Conservation (phyloP, 2,888 invertebrate genomes). For the Eupithecia dodoneata region DNA sequence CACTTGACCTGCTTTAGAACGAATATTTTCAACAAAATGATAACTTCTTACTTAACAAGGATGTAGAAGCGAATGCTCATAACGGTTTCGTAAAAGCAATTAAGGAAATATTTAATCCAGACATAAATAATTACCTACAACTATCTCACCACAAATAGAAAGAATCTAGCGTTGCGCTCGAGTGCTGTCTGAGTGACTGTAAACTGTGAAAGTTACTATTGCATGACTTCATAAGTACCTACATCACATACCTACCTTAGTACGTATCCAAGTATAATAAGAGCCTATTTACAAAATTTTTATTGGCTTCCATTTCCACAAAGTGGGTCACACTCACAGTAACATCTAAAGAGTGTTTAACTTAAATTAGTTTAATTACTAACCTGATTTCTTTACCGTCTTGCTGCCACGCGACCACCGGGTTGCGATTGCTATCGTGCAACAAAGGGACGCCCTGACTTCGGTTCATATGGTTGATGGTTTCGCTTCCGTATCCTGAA, state of each 20-base stretch:
- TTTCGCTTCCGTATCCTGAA: conserved; percentile 93
- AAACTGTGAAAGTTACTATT: conserved; percentile 45
- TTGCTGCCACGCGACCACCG: conserved; percentile 79
- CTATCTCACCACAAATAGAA: conserved; percentile 39
- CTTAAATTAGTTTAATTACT: conserved; percentile 28
- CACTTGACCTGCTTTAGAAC: conserved; percentile 52
- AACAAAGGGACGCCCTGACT: conserved; percentile 57
- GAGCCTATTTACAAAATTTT: conserved; percentile 1
- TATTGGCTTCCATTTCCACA: conserved; percentile 31
- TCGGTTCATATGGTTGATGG: conserved; percentile 82
- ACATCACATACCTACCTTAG: too few species aligned
- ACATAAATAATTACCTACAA: conserved; percentile 30
- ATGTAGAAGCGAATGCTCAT: conserved; percentile 14
- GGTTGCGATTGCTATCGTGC: conserved; percentile 58
- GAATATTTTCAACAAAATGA: background rate
- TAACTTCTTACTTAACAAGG: background rate
- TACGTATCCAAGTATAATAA: conserved; percentile 8
- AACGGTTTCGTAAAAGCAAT: conserved; percentile 24
- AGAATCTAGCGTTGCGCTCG: conserved; percentile 42
- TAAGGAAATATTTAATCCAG: conserved; percentile 28
- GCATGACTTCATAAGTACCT: conserved; percentile 25
- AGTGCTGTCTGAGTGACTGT: conserved; percentile 42
- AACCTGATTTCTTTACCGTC: conserved; percentile 71
- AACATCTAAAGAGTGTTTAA: conserved; percentile 31
- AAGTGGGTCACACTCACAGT: conserved; percentile 32